Base-by-base conservation (phyloP, 1,140 invertebrate genomes). In the Drosophila malerkotliana region DNA sequence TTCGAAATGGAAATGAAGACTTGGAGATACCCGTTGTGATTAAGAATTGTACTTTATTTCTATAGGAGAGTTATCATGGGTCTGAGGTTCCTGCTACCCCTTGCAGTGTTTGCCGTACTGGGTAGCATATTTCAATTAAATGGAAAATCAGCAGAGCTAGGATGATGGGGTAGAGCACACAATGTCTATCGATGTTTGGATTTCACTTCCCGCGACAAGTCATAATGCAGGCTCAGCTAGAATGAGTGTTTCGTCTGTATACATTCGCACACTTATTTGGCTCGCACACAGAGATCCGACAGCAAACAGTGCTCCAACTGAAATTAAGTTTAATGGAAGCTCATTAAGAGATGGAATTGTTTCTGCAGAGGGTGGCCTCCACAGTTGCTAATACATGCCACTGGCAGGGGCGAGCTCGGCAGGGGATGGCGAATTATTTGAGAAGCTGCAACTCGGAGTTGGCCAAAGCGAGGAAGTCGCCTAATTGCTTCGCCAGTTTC, bases 261-360 rank as follows among this genome's bases (percentile, higher is more conserved):
- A 15, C 15, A 44, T 44, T 15, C 14, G n/a, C 24, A 21, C 12
- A 7, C 12, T 2, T 52, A 12, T 32, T 28, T 28, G 26, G 15
- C 39, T 44, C 61, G 37, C 72, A 60, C 30, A 45, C 28, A 71
- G 14, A 48, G 51, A 18, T 10, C 63, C 49, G 73, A 56, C 44
- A 18, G 62, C 56, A 78, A 79, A 79, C 78, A 81, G 69, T 82
- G 62, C 76, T 85, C 30, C 82, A 81, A 75, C 77, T 90, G 84
- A 85, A 88, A 88, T 88, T 88, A 88, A 88, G 72, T 90, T 88
- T 85, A 90, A 88, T 88, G 84, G 85, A 80, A 85, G 72, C 80
- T 88, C 82, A 88, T 88, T 88, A 88, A 78, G 87, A 62, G 77
- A 63, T 74, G 63, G 66, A 87, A 82, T 82, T 85, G 78, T 77